phyloP scores from a whole-genome alignment of 2,888 invertebrate species.

The Dione juno region DNA sequence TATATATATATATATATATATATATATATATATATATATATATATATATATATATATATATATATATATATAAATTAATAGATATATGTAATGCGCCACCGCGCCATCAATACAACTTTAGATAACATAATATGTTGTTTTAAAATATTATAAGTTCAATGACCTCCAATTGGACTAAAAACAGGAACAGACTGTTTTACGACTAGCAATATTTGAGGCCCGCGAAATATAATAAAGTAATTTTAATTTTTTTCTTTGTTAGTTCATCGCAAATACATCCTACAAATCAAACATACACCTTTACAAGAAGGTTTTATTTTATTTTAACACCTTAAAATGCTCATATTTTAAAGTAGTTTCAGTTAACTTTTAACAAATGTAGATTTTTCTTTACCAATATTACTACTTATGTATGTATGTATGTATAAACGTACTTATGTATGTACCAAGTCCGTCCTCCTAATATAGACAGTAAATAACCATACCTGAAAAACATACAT shows the following conservation, averaged over 20 bases:
- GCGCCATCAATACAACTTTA: constrained; percentile 4
- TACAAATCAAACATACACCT: too few species aligned
- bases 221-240: constrained; percentile 15
- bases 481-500: too few species aligned
- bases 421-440: too few species aligned
- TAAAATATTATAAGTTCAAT: constrained; percentile 20
- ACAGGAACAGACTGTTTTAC: constrained; percentile 24
- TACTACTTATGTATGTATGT: too few species aligned
- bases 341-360: too few species aligned
- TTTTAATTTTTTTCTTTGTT: neutral
- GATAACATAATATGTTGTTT: constrained; percentile 25
- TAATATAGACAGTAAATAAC: too few species aligned
- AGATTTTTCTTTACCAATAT: too few species aligned
- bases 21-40: neutral
- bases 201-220: constrained; percentile 21
- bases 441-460: too few species aligned
- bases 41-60: neutral
- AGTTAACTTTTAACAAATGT: too few species aligned
- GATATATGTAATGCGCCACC: neutral
- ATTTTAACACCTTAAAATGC: too few species aligned
- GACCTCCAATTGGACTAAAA: constrained; percentile 13
- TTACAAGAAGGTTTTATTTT: too few species aligned
- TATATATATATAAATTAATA: neutral
- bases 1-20: neutral
- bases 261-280: too few species aligned